A percentile compares a stretch with the other conserved stretches of the same genome.
Evolutionary conservation across 2,113 vertebrate genomes (phyloP).

Genomic region (Bubo bubo): DNA sequence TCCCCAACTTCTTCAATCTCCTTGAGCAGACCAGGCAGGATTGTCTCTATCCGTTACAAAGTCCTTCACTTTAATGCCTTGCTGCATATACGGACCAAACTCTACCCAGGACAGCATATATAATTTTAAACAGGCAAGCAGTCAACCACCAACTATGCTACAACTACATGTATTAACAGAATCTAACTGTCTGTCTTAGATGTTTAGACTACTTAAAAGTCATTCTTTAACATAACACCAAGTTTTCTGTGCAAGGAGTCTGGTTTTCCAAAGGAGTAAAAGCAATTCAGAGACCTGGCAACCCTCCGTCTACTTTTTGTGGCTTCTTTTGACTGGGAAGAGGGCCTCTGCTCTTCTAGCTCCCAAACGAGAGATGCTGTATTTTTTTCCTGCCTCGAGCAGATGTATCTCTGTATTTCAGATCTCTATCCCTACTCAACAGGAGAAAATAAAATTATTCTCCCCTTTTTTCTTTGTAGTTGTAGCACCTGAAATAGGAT

Average conservation of each 20-base stretch:
- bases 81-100: not conserved
- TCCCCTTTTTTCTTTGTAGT: not conserved
- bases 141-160: not conserved
- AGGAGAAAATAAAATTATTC: not conserved
- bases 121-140: not conserved
- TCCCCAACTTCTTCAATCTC: not conserved
- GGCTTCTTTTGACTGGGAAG: not conserved
- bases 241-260: not conserved
- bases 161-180: accelerated
- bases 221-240: not conserved
- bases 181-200: not conserved
- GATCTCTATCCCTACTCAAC: not conserved
- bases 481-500: not conserved
- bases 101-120: not conserved
- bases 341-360: not conserved
- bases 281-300: not conserved
- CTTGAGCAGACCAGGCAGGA: not conserved
- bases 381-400: not conserved
- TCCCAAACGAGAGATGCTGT: not conserved
- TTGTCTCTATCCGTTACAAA: accelerated
- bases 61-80: not conserved
- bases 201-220: not conserved
- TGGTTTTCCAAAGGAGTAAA: not conserved
- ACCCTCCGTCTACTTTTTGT: not conserved
- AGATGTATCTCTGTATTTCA: not conserved